Evolutionary conservation across 2,888 invertebrate genomes (phyloP).

Genomic region (Listrodromus nycthemerus): DNA sequence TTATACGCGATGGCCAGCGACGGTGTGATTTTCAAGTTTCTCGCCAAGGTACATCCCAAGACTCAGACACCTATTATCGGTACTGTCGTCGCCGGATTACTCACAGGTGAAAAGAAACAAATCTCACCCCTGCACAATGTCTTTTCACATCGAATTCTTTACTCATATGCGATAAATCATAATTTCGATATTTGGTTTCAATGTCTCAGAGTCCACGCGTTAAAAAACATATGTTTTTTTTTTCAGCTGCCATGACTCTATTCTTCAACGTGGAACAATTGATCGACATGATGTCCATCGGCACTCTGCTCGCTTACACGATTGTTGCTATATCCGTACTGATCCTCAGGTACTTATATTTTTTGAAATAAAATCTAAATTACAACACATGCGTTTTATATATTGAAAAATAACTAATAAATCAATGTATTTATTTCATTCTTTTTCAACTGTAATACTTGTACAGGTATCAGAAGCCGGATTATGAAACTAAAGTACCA

Average conservation of each 20-base stretch:
- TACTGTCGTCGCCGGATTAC: slow-evolving; percentile 90
- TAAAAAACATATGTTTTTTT: slow-evolving; percentile 53
- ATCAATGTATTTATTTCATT: not conserved
- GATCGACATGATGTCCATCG: slow-evolving; percentile 98
- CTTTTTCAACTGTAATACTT: not conserved
- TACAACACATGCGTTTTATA: not conserved
- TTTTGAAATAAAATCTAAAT: slow-evolving; percentile 1
- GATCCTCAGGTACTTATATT: slow-evolving; percentile 89
- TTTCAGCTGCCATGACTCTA: slow-evolving; percentile 92
- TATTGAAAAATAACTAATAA: not conserved
- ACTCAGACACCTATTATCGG: slow-evolving; percentile 93
- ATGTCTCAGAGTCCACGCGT: not conserved
- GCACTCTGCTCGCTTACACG: slow-evolving; percentile 95
- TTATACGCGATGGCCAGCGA: slow-evolving; percentile 96
- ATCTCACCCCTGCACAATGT: not conserved
- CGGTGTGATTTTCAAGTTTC: slow-evolving; percentile 91
- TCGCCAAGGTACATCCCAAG: slow-evolving; percentile 89
- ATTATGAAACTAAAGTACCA: slow-evolving; percentile 68
- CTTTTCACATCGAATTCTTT: not conserved
- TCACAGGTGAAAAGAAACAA: slow-evolving; percentile 87
- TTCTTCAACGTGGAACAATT: slow-evolving; percentile 95
- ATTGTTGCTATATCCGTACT: slow-evolving; percentile 96
- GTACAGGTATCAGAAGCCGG: slow-evolving; percentile 77
- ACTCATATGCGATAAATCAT: not conserved
- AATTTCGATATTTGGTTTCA: not conserved